These are phyloP conservation scores for Tortricodes alternella DNA, from an alignment of 2,888 invertebrate genomes.

Conservation along the genomic window DNA sequence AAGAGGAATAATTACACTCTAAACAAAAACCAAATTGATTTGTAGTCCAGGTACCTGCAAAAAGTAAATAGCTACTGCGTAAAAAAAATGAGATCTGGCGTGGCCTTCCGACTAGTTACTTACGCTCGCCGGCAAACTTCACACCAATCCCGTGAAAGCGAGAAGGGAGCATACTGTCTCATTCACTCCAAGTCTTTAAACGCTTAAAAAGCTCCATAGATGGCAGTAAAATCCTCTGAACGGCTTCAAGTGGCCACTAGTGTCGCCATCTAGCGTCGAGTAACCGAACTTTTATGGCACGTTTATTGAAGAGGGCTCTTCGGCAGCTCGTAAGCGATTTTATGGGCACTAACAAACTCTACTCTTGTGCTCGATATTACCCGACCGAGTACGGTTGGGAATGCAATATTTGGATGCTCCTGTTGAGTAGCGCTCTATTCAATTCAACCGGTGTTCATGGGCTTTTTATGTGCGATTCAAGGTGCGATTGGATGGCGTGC, in stretches of 20 bases:
- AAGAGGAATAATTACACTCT: constrained; percentile 8
- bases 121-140: constrained; percentile 54
- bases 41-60: constrained; percentile 9
- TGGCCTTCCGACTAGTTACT: constrained; percentile 2
- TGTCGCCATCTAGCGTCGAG: constrained; percentile 79
- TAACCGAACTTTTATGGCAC: constrained; percentile 81
- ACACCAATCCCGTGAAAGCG: constrained; percentile 45
- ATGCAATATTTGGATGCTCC: constrained; percentile 77
- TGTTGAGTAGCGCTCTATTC: constrained; percentile 75
- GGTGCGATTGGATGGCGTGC: constrained; percentile 83
- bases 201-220: constrained; percentile 80
- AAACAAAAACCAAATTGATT: constrained; percentile 16
- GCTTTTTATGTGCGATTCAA: constrained; percentile 82
- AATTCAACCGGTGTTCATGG: constrained; percentile 79
- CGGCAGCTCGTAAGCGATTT: constrained; percentile 83
- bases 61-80: constrained; percentile 13
- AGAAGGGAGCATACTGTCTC: constrained; percentile 45
- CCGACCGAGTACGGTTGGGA: constrained; percentile 76
- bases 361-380: constrained; percentile 77
- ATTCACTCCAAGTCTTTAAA: constrained; percentile 57
- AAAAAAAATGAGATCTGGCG: constrained; percentile 14
- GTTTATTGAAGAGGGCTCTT: constrained; percentile 82
- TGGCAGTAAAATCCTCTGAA: constrained; percentile 80
- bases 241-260: constrained; percentile 77
- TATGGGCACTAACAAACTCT: constrained; percentile 79